A percentile compares a stretch with the other conserved stretches of the same genome.
phyloP scores from a whole-genome alignment of 1,140 invertebrate genomes.

The Drosophila oshimai region DNA sequence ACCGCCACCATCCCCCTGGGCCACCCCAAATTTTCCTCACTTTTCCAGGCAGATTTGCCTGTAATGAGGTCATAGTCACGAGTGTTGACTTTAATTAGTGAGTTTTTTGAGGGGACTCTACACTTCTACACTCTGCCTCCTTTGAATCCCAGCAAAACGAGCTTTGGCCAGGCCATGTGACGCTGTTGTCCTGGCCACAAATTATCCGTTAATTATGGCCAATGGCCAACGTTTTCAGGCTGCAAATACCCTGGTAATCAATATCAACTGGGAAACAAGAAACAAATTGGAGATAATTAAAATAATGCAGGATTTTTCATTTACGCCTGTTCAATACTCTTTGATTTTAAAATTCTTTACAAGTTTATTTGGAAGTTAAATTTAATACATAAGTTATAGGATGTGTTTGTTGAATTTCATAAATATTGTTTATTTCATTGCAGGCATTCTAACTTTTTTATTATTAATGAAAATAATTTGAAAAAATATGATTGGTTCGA shows the following conservation, averaged over 20 bases:
- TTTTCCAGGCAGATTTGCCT: slow-evolving; percentile 54
- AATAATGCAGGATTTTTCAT: neutral
- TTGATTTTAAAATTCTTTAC: neutral
- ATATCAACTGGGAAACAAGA: slow-evolving; percentile 14
- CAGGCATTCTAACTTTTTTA: too few relatives aligned
- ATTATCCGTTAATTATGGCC: slow-evolving; percentile 61
- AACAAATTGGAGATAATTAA: neutral
- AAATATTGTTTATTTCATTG: too few relatives aligned
- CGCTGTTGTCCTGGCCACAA: slow-evolving; percentile 26
- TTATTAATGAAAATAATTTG: too few relatives aligned
- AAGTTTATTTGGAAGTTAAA: neutral
- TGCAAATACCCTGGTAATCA: slow-evolving; percentile 2
- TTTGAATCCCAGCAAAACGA: slow-evolving; percentile 36
- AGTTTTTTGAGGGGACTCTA: slow-evolving; percentile 3
- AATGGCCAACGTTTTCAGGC: neutral
- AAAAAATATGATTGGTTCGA: too few relatives aligned
- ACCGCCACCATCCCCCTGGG: slow-evolving; percentile 1
- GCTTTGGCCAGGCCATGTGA: slow-evolving; percentile 39
- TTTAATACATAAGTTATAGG: neutral
- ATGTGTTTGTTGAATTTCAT: too few relatives aligned
- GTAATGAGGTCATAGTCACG: slow-evolving; percentile 78
- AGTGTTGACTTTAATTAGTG: slow-evolving; percentile 81
- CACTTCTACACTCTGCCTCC: neutral
- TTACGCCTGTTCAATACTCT: neutral
- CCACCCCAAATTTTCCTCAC: neutral